Percentiles rank a stretch among this genome's conserved stretches.
These are phyloP conservation scores for Flexamia atlantica DNA, from an alignment of 2,888 invertebrate species.

Conservation along the genomic window DNA sequence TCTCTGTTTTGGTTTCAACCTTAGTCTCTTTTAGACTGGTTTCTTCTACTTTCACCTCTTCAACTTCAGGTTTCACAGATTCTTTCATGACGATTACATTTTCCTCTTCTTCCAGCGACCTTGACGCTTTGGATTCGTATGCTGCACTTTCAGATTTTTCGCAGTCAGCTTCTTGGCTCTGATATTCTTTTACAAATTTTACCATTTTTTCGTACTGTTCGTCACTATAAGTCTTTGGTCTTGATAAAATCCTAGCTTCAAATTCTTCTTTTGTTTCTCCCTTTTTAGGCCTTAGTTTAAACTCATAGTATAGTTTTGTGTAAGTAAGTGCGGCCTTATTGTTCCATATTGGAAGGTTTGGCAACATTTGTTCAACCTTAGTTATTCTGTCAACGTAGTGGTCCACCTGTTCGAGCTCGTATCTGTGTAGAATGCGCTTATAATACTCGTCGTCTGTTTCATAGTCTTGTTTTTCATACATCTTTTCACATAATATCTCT, in stretches of 20 bases:
- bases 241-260: neutral
- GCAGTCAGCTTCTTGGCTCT: neutral
- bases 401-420: neutral
- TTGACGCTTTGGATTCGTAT: neutral
- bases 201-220: conserved; percentile 23
- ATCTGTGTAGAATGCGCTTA: neutral
- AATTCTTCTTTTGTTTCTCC: conserved; percentile 39
- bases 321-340: neutral
- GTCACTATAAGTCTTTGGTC: neutral
- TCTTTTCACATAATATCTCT: conserved; percentile 22
- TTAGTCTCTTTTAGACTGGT: neutral
- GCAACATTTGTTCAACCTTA: conserved; percentile 6
- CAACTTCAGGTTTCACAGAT: neutral
- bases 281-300: neutral
- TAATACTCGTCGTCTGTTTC: conserved; percentile 46
- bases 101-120: conserved; percentile 9
- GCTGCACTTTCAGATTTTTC: neutral
- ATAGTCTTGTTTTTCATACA: conserved; percentile 11
- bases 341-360: conserved; percentile 34
- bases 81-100: neutral
- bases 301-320: conserved; percentile 28
- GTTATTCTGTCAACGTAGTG: conserved; percentile 21
- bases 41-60: neutral
- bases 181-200: conserved; percentile 1
- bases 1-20: neutral